Evolutionary conservation across 1,140 invertebrate genomes (phyloP).

Genomic region (Lepidurus arcticus): DNA sequence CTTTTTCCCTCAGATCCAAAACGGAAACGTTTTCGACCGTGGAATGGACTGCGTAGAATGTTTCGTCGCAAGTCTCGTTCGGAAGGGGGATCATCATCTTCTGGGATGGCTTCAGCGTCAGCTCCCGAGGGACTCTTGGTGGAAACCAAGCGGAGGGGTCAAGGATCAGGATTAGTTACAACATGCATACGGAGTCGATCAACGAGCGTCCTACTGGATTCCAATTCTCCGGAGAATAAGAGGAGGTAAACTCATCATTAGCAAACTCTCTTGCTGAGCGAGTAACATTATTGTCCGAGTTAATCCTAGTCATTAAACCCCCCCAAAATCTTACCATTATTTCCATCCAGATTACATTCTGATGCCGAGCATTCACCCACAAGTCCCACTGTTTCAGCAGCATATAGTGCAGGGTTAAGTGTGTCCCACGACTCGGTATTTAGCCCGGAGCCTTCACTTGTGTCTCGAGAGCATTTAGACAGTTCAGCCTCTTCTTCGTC

Average conservation of each 20-base stretch:
- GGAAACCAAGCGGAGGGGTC: conserved; percentile 40
- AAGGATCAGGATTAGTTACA: conserved; percentile 44
- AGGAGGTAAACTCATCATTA: conserved; percentile 44
- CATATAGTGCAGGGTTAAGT: conserved; percentile 49
- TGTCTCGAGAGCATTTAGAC: neutral
- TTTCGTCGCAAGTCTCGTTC: conserved; percentile 53
- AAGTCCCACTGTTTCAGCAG: conserved; percentile 29
- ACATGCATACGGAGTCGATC: conserved; percentile 52
- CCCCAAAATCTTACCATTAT: neutral
- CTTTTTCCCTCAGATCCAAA: conserved; percentile 52
- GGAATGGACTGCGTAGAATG: conserved; percentile 61
- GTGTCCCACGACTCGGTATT: conserved; percentile 73
- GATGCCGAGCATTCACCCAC: conserved; percentile 9
- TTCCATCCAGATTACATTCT: neutral
- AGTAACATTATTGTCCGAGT: neutral
- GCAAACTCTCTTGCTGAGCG: conserved; percentile 33
- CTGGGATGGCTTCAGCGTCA: conserved; percentile 35
- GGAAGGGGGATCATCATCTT: conserved; percentile 31
- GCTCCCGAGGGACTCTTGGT: conserved; percentile 37
- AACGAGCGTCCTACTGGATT: conserved; percentile 58
- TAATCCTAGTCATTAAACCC: neutral
- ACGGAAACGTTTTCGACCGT: conserved; percentile 57
- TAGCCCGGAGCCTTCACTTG: conserved; percentile 43
- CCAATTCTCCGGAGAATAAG: conserved; percentile 48
- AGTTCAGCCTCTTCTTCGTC: neutral